Conservation (phyloP, 2,113 vertebrate genomes). For the Nothobranchius furzeri region DNA sequence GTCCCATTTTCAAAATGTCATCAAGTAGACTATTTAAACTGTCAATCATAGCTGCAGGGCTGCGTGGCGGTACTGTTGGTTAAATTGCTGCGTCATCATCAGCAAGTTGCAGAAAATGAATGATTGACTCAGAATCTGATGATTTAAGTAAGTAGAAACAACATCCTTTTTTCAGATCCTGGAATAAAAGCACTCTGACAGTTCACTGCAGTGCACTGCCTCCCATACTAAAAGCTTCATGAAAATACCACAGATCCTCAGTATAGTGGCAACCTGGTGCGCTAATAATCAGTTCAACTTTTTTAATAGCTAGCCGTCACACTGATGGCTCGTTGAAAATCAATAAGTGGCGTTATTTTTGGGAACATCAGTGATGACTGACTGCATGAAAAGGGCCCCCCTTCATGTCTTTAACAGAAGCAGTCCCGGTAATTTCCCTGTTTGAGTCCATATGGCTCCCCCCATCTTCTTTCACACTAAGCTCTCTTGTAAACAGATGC, state of each 20-base stretch:
- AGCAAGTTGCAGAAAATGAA: no score
- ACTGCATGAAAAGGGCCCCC: conserved; percentile 1
- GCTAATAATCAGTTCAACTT: conserved; percentile 25
- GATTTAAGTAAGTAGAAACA: background rate
- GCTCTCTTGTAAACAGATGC: conserved; percentile 89
- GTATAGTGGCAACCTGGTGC: conserved; percentile 29
- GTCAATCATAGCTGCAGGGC: no score
- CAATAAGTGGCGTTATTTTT: conserved; percentile 18
- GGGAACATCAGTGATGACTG: conserved; percentile 10
- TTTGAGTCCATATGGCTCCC: conserved; percentile 32
- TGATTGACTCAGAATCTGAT: background rate
- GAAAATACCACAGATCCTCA: conserved; percentile 28
- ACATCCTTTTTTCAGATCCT: background rate
- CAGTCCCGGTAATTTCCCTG: conserved; percentile 13
- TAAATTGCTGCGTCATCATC: no score
- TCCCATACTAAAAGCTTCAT: conserved; percentile 36
- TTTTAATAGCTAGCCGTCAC: conserved; percentile 12
- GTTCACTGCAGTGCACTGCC: background rate
- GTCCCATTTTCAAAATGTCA: no score
- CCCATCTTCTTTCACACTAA: conserved; percentile 44
- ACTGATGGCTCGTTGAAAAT: conserved; percentile 23
- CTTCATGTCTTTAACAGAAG: background rate
- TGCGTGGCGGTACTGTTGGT: no score
- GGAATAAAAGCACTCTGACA: background rate
- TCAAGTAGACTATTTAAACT: no score